Conservation (phyloP, 2,888 invertebrate species). For the Drosophila glabriapex region DNA sequence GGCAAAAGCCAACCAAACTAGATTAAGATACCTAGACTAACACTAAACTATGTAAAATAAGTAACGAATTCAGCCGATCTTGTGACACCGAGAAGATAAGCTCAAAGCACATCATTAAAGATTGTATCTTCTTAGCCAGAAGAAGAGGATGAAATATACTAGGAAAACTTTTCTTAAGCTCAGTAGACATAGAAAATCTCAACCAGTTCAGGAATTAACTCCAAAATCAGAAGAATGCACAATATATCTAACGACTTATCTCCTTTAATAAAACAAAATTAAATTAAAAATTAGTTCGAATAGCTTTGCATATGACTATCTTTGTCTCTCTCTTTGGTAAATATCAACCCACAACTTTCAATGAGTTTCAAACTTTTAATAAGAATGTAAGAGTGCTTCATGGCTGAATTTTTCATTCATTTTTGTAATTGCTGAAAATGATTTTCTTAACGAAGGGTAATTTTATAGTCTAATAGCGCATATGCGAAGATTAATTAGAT, state of each 20-base stretch:
- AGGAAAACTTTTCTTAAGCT: background rate
- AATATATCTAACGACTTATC: background rate
- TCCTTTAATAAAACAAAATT: background rate
- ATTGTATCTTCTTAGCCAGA: background rate
- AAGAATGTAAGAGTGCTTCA: background rate
- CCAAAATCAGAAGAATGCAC: background rate
- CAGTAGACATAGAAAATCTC: background rate
- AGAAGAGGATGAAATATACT: background rate
- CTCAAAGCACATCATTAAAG: background rate
- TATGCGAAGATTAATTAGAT: background rate
- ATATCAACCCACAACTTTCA: background rate
- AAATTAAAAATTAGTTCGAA: background rate
- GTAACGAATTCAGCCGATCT: background rate
- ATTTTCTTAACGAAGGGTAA: background rate
- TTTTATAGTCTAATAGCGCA: background rate
- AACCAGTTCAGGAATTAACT: background rate
- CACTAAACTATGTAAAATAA: background rate
- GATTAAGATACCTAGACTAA: background rate
- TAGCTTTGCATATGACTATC: background rate
- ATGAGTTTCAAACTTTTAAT: background rate
- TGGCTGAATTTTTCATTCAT: background rate
- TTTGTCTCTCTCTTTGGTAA: background rate
- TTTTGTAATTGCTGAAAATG: background rate
- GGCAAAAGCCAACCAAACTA: background rate
- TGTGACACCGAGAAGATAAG: background rate